Evolutionary conservation across 1,140 invertebrate genomes (phyloP), one percentile per base, ranked within the genome.

Genomic region (Melitaea cinxia): DNA sequence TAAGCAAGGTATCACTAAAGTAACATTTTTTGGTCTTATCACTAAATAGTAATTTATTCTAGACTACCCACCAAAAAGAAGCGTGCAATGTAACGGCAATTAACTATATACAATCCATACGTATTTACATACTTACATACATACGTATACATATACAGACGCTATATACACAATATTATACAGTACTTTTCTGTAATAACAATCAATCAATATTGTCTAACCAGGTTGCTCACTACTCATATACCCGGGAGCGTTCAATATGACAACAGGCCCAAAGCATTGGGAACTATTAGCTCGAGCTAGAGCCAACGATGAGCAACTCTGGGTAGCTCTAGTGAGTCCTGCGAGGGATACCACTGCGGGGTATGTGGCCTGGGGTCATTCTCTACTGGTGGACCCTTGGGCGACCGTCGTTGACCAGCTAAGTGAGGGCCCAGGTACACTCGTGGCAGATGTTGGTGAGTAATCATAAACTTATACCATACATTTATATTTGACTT

Each of bases 221-320:
- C n/a, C 66, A 95, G 96, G 96, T 1, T 98, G 97, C 78, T 93
- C 96, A 54, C 89, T 98, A 73, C 83, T 98, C 12, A 90, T 99
- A 9, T 98, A 98, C 88, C 97, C 97, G n/a, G 97, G 95, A 47
- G 97, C 97, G 12, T 99, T 99, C 83, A 99, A 98, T 88, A 96
- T 98, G 95, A 98, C 96, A 9, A 99, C 98, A 0, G 98, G 98
- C 0, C 97, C 97, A 0, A 87, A 96, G 9, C 98, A 99, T 83
- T 99, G 97, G 97, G 96, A 98, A 75, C 86, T 98, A 1, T 89
- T 99, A 3, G 93, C 94, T 65, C 92, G 96, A 42, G 92, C 94
- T 0, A 92, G 98, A 53, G 97, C 98, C 19, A 93, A 96, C 35
- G 98, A 99, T 88, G 97, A 98, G 88, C 97, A 98, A 88, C 88